A percentile compares a stretch with the other conserved stretches of the same genome.
Conservation (phyloP, 1,140 invertebrate species). For the Lamellibrachia luymesi region DNA sequence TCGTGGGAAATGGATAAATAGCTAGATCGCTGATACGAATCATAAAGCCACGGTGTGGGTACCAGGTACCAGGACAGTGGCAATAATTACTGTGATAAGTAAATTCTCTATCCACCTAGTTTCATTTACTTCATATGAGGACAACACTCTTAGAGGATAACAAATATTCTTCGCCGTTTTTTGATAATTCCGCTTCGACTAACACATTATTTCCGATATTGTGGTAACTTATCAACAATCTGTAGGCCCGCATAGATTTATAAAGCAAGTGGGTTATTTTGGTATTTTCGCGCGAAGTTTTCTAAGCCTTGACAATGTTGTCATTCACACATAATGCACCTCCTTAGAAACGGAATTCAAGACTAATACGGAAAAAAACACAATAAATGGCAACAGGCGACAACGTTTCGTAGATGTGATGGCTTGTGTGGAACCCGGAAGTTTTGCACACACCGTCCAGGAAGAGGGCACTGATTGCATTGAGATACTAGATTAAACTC, state of each 20-base stretch:
- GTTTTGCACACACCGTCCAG: not conserved
- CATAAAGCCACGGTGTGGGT: not conserved
- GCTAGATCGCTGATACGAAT: not conserved
- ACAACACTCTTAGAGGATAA: not conserved
- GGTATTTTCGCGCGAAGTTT: not conserved
- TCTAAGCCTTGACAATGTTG: not conserved
- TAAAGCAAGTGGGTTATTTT: not conserved
- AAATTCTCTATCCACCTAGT: not conserved
- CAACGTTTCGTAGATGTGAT: not conserved
- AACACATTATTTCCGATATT: not conserved
- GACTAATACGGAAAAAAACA: not conserved
- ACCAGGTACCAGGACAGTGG: not conserved
- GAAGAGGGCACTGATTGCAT: not conserved
- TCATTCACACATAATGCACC: not conserved
- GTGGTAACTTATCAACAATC: not conserved
- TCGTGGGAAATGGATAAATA: not conserved
- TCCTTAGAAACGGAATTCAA: not conserved
- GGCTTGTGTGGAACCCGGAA: not conserved
- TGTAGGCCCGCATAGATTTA: not conserved
- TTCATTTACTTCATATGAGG: not conserved
- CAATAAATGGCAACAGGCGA: not conserved
- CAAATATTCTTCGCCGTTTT: not conserved
- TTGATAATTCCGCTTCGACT: not conserved
- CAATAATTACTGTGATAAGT: not conserved
- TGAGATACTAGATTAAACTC: not conserved